Percentiles rank a stretch among this genome's conserved stretches.
These are phyloP conservation scores for Paralichthys olivaceus DNA, from an alignment of 2,113 vertebrate species.

Conservation along the genomic window DNA sequence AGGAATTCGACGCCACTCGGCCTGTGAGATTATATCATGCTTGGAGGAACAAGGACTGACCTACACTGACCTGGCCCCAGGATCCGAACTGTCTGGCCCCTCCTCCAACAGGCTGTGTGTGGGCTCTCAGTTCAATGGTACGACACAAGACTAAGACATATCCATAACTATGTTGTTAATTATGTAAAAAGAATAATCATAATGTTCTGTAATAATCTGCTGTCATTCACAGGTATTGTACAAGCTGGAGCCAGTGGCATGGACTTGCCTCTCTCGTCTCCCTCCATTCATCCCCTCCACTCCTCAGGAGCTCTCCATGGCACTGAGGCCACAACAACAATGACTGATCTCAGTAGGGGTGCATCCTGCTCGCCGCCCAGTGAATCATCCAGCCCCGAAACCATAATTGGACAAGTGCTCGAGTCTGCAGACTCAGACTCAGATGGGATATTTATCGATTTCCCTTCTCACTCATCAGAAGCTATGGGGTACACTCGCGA, in stretches of 20 bases:
- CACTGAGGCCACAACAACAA: conserved; percentile 73
- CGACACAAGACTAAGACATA: neutral
- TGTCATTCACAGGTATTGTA: conserved; percentile 52
- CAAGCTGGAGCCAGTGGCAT: conserved; percentile 58
- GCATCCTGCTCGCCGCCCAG: conserved; percentile 81
- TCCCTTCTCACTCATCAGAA: conserved; percentile 80
- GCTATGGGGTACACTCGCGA: conserved; percentile 67
- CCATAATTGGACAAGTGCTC: conserved; percentile 91
- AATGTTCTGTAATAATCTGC: conserved; percentile 6
- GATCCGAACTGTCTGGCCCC: conserved; percentile 64
- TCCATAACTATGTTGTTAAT: neutral
- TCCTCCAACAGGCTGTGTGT: conserved; percentile 76
- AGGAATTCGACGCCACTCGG: conserved; percentile 91
- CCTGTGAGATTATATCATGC: conserved; percentile 94
- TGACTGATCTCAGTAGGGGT: conserved; percentile 82
- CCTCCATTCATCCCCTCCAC: conserved; percentile 74
- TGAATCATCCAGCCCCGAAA: conserved; percentile 91
- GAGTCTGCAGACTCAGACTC: conserved; percentile 92
- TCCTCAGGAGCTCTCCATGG: conserved; percentile 80
- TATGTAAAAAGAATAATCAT: neutral
- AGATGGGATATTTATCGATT: conserved; percentile 97
- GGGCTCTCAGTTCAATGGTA: conserved; percentile 76
- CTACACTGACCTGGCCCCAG: conserved; percentile 61
- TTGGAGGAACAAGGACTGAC: conserved; percentile 86
- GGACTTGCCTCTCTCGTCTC: conserved; percentile 67